Evolutionary conservation across 2,888 invertebrate genomes (phyloP), one percentile per base, ranked within the genome.

Genomic region (Eristalinus aeneus): DNA sequence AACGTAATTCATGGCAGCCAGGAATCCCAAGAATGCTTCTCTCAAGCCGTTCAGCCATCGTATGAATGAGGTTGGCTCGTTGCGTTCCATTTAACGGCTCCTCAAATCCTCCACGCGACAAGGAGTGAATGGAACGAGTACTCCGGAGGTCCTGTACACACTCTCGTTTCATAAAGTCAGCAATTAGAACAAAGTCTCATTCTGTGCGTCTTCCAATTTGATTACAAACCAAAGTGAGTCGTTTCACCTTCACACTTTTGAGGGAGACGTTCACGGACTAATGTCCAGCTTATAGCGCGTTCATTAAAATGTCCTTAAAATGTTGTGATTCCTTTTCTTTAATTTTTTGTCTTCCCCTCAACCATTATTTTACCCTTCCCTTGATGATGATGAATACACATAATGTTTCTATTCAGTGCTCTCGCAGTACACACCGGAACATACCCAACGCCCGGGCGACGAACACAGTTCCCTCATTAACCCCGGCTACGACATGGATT

Each of bases 311-410:
- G 61, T 75, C 84, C 84, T 79, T 61, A 75, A 75, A 71, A 46
- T 46, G 46, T 69, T 65, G 68, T 69, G 63, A 58, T 77, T 74
- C 2, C 54, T 20, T 46, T 67, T 53, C 56, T 46, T 64, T 31
- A 6, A 12, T 64, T 46, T 32, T 64, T 64, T 69, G 23, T 63
- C 34, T 54, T 54, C 16, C 10, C 10, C 10, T 20, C 22, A 2
- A 9, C 11, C 56, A 23, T n/a, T n/a, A 22, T n/a, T 23, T 27
- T 31, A 22, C 31, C 22, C 22, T 61, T 73, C 34, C 73, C 73
- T 68, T 80, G 74, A 74, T 77, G 81, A 60, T 81, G 81, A 81
- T 72, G 68, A 85, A 85, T 84, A 85, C 76, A 77, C 76, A 81
- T 81, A 85, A 85, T 81, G 85, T 77, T 85, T 73, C 58, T 68